Evolutionary conservation across 2,113 vertebrate species (phyloP).

Genomic region (Psammodynastes pulverulentus): DNA sequence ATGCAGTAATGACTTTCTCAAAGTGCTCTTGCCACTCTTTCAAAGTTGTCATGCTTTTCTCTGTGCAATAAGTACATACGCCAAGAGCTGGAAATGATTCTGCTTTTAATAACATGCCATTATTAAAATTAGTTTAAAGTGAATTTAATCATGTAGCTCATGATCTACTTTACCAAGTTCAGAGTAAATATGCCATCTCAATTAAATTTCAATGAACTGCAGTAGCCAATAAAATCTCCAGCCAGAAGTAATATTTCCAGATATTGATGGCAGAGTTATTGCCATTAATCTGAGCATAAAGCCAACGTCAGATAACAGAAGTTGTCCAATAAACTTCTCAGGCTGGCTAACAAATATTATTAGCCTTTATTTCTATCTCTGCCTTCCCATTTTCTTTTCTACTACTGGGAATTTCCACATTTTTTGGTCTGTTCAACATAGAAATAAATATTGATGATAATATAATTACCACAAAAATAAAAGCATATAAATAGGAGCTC

Average conservation of each 20-base stretch:
- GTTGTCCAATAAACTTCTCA: conserved; percentile 19
- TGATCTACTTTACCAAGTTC: conserved; percentile 61
- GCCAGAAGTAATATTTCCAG: conserved; percentile 56
- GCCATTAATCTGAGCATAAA: conserved; percentile 48
- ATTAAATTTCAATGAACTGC: conserved; percentile 68
- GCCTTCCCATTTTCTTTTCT: conserved; percentile 25
- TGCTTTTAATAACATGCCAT: conserved; percentile 52
- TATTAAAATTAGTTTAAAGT: conserved; percentile 66
- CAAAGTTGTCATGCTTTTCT: conserved; percentile 56
- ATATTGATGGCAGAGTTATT: conserved; percentile 55
- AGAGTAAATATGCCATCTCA: conserved; percentile 57
- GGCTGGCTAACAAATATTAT: conserved; percentile 32
- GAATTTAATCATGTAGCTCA: conserved; percentile 59
- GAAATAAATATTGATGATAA: background rate
- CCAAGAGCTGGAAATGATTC: conserved; percentile 57
- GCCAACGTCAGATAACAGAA: conserved; percentile 18
- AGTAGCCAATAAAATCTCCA: conserved; percentile 58
- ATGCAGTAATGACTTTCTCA: conserved; percentile 60
- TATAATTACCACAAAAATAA: background rate
- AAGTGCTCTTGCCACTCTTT: conserved; percentile 60
- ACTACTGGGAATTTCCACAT: conserved; percentile 21
- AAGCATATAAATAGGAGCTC: background rate
- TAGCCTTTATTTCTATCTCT: conserved; percentile 3
- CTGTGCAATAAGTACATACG: conserved; percentile 43
- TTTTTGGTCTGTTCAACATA: background rate